A percentile compares a stretch with the other conserved stretches of the same genome.
phyloP scores from a whole-genome alignment of 2,113 vertebrate species.

The Trogon surrucura region DNA sequence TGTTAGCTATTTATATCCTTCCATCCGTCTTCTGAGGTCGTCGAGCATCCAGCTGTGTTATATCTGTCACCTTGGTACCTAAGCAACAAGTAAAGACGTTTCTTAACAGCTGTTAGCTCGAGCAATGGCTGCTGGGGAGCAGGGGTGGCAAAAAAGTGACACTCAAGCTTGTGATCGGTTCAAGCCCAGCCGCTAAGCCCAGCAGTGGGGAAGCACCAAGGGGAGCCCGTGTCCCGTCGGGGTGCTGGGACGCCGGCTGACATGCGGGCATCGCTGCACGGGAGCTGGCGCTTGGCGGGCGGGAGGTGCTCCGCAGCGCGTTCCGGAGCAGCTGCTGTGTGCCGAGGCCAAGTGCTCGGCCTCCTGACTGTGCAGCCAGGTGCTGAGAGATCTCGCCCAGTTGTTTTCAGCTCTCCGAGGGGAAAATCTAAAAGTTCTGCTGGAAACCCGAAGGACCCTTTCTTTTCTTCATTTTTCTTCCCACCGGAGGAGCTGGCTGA shows the following conservation, averaged over 20 bases:
- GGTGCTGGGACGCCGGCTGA: background rate
- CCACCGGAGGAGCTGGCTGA: conserved; percentile 24
- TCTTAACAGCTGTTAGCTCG: background rate
- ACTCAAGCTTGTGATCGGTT: background rate
- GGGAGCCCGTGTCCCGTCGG: background rate
- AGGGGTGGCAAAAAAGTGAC: background rate
- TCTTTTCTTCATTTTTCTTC: background rate
- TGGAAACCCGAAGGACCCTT: background rate
- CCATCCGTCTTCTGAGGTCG: conserved; percentile 35
- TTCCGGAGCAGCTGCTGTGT: background rate
- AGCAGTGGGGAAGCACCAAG: background rate
- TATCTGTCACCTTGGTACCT: conserved; percentile 35
- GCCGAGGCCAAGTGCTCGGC: background rate
- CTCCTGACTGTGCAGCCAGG: background rate
- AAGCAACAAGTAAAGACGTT: conserved; percentile 15
- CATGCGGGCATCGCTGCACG: background rate
- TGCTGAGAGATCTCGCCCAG: background rate
- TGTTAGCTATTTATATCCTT: conserved; percentile 49
- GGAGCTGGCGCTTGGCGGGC: background rate
- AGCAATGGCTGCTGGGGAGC: background rate
- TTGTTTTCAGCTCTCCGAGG: background rate
- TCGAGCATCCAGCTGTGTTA: conserved; percentile 37
- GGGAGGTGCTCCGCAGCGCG: background rate
- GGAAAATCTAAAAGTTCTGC: background rate
- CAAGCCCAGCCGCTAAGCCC: background rate